These are phyloP conservation scores for Gobio gobio DNA, from an alignment of 2,113 vertebrate genomes.

Conservation along the genomic window DNA sequence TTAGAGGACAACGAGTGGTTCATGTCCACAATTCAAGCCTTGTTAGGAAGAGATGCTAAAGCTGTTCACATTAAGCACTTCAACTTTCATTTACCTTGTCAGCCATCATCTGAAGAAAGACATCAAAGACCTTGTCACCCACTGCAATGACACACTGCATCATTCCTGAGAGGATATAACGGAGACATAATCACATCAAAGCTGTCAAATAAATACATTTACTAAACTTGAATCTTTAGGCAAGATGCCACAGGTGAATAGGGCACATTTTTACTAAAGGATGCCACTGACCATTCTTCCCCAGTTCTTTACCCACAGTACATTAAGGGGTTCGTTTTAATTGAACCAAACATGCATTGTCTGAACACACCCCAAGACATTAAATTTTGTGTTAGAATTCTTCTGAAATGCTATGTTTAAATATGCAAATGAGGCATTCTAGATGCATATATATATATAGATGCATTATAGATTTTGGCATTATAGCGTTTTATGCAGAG, in stretches of 20 bases:
- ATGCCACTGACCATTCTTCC: background rate
- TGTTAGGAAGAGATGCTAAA: background rate
- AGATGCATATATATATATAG: too few species aligned
- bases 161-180: constrained; percentile 83
- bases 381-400: background rate
- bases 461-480: too few species aligned
- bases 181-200: background rate
- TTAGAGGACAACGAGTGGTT: background rate
- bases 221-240: background rate
- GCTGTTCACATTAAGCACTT: background rate
- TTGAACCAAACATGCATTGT: too few species aligned
- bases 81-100: constrained; percentile 83
- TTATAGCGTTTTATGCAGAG: too few species aligned
- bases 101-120: constrained; percentile 97
- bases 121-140: constrained; percentile 96
- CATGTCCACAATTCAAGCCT: background rate
- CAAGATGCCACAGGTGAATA: background rate
- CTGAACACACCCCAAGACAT: background rate
- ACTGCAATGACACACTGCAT: constrained; percentile 98
- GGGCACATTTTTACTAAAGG: background rate
- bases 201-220: background rate
- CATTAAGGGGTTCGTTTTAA: background rate
- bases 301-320: background rate
- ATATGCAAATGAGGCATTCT: too few species aligned
- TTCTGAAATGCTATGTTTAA: background rate